Conservation (phyloP, 2,888 invertebrate species). For the Chaitophorus viminalis region DNA sequence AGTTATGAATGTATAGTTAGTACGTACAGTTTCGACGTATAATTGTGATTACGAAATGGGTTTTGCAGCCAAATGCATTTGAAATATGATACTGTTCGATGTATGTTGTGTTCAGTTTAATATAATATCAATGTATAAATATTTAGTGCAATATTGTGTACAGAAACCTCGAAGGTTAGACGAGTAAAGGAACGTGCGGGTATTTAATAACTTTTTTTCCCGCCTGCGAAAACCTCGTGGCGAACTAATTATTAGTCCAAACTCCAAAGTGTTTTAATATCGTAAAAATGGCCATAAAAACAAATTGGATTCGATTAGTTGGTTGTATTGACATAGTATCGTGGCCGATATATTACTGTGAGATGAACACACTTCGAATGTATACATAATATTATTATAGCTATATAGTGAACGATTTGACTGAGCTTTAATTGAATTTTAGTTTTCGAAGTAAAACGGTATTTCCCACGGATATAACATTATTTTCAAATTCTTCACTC, state of each 20-base stretch:
- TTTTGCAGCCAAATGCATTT: neutral
- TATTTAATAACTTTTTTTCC: conserved; percentile 1
- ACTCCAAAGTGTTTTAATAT: conserved; percentile 36
- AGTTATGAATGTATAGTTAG: too few relatives aligned
- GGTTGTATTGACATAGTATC: conserved; percentile 44
- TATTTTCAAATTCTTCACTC: neutral
- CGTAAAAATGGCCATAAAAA: conserved; percentile 45
- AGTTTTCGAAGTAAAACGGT: neutral
- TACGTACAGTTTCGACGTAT: too few relatives aligned
- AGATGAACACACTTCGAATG: neutral
- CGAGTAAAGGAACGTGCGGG: neutral
- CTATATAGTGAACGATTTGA: neutral
- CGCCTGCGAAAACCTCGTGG: neutral
- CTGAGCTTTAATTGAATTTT: neutral
- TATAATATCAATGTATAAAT: too few relatives aligned
- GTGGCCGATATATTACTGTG: neutral
- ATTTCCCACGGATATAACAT: neutral
- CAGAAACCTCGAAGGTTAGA: neutral
- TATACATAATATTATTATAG: neutral
- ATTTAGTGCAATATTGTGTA: neutral
- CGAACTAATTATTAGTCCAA: conserved; percentile 25
- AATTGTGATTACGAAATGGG: too few relatives aligned
- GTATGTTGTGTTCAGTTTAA: too few relatives aligned
- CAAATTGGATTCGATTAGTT: conserved; percentile 34
- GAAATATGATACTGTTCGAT: too few relatives aligned